Percentiles rank a stretch among this genome's conserved stretches.
Evolutionary conservation across 1,140 invertebrate genomes (phyloP).

Genomic region (Copidosoma floridanum): DNA sequence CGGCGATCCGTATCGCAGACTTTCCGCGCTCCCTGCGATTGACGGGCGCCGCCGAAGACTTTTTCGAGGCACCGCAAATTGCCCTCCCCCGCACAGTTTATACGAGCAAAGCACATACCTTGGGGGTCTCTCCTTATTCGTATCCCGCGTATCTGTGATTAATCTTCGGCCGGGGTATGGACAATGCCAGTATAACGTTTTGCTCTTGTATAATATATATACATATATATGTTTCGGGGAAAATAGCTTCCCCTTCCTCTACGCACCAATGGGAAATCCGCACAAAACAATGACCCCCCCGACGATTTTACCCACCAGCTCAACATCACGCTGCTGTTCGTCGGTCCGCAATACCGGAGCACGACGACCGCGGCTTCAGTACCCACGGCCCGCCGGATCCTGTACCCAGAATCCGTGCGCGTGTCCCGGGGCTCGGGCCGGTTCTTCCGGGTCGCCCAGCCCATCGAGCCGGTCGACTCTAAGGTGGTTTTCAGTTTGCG

Average conservation of each 20-base stretch:
- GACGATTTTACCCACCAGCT: conserved; percentile 32
- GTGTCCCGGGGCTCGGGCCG: conserved; percentile 37
- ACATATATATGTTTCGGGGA: too few species aligned
- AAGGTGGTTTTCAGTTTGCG: conserved; percentile 38
- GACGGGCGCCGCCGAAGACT: conserved; percentile 17
- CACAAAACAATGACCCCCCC: too few species aligned
- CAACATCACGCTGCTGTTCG: conserved; percentile 46
- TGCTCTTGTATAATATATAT: too few species aligned
- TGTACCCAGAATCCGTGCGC: conserved; percentile 33
- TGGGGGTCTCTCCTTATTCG: neutral
- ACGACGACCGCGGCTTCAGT: conserved; percentile 38
- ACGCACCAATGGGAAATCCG: too few species aligned
- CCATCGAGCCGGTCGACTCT: conserved; percentile 33
- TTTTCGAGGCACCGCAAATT: neutral
- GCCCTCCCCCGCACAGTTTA: too few species aligned
- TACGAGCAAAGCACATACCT: too few species aligned
- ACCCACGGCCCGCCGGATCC: conserved; percentile 30
- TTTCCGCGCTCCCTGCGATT: conserved; percentile 8
- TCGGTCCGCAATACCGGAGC: conserved; percentile 46
- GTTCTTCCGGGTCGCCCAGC: conserved; percentile 47
- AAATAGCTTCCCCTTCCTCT: too few species aligned
- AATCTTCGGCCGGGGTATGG: too few species aligned
- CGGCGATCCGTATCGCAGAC: neutral
- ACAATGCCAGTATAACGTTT: too few species aligned
- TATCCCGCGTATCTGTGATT: neutral